phyloP scores from a whole-genome alignment of 2,113 vertebrate genomes.

The Brachyhypopomus occidentalis region DNA sequence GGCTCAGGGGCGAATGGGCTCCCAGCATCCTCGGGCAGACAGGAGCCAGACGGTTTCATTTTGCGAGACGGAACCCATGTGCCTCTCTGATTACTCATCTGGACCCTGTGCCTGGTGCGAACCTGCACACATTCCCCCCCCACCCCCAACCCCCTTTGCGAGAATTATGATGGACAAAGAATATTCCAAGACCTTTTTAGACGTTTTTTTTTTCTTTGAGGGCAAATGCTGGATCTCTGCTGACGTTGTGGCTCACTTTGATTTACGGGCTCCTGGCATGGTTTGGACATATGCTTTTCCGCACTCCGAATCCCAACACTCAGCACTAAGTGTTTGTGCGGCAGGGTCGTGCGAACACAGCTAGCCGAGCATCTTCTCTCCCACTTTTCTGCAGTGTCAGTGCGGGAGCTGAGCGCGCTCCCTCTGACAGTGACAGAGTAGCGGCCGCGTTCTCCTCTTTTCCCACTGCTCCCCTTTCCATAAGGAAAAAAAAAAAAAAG shows the following conservation, averaged over 20 bases:
- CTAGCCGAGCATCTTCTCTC: conserved; percentile 26
- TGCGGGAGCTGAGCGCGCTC: conserved; percentile 40
- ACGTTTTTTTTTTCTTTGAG: neutral
- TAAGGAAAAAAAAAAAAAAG: conserved; percentile 25
- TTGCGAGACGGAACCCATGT: neutral
- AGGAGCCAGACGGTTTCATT: conserved; percentile 39
- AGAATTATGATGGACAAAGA: neutral
- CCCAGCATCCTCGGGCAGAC: conserved; percentile 26
- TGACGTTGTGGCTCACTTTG: conserved; percentile 2
- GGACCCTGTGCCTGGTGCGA: conserved; percentile 3
- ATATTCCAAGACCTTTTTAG: neutral
- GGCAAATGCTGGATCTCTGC: conserved; percentile 11
- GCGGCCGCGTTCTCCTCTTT: conserved; percentile 21
- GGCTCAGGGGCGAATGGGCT: conserved; percentile 41
- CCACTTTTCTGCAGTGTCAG: conserved; percentile 50
- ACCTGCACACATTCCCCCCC: no score
- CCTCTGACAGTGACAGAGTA: conserved; percentile 58
- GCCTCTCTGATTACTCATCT: conserved; percentile 41
- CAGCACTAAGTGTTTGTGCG: conserved; percentile 14
- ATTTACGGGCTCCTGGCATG: conserved; percentile 6
- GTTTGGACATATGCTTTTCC: neutral
- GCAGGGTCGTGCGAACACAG: neutral
- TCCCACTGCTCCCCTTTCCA: conserved; percentile 4
- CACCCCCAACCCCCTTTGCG: no score
- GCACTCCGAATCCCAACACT: conserved; percentile 21